Conservation (phyloP, 2,888 invertebrate genomes). For the Empis livida region DNA sequence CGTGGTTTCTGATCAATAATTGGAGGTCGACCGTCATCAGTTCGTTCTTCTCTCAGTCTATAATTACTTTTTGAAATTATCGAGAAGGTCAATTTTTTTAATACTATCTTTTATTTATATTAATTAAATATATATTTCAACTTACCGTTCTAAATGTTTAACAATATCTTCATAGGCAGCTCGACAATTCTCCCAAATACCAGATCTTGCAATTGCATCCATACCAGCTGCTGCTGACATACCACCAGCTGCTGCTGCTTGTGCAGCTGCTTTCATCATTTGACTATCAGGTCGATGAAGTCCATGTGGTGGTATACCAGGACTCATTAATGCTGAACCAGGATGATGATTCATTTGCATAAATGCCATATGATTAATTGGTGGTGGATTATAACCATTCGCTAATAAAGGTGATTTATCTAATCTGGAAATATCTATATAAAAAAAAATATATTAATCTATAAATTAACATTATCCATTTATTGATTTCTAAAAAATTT, state of each 20-base stretch:
- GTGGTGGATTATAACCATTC: conserved; percentile 90
- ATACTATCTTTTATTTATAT: background rate
- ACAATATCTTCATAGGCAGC: conserved; percentile 92
- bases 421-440: conserved; percentile 71
- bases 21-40: conserved; percentile 63
- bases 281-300: conserved; percentile 66
- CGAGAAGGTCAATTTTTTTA: background rate
- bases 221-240: conserved; percentile 61
- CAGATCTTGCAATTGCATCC: conserved; percentile 82
- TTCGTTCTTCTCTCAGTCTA: conserved; percentile 77
- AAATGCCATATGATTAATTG: conserved; percentile 87
- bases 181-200: conserved; percentile 90
- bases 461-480: too few relatives aligned
- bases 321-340: conserved; percentile 69
- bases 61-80: conserved; percentile 7
- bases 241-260: conserved; percentile 55
- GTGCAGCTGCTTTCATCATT: conserved; percentile 62
- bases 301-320: conserved; percentile 75
- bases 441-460: too few relatives aligned
- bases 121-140: background rate
- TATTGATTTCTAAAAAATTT: too few relatives aligned
- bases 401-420: conserved; percentile 86
- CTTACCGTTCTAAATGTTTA: conserved; percentile 85
- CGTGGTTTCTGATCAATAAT: conserved; percentile 71
- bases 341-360: conserved; percentile 81